Evolutionary conservation across 2,113 vertebrate genomes (phyloP), one percentile per base, ranked within the genome.

Genomic region (Mesitornis unicolor): DNA sequence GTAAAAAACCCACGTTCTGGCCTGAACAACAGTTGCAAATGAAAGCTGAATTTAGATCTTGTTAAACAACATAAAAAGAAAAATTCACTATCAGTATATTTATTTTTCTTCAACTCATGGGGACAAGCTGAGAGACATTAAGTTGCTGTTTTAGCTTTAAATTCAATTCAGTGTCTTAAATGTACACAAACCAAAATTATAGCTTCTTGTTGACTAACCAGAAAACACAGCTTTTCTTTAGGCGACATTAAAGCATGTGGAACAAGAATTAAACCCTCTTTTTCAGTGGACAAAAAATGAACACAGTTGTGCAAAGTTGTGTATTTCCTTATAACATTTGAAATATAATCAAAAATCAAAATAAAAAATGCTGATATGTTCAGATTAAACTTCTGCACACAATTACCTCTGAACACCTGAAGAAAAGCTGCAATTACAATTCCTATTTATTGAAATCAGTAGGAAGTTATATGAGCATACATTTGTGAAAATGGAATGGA

Each of bases 191-290:
- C 82, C 63, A 85, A 93, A 95, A 93, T 82, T 73, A 79, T 6
- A 87, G 51, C 28, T 95, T 82, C 40, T 48, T 85, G 35, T 48
- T 84, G 88, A 90, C 82, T 83, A 90, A 90, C 74, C 57, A 88
- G 48, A 93, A 91, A 94, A 82, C 48, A 85, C 36, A 76, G 82
- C 53, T 85, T 85, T 91, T 61, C 82, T 91, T 90, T 56, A 93
- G 57, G 50, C 21, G 73, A 60, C 33, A 85, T 57, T 45, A 56
- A 90, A 90, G 38, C n/a, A 69, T 31, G 63, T n/a, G 61, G 43
- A 96, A 78, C 5, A 77, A 89, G 56, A 88, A 80, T 53, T n/a
- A 86, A 94, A 84, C 17, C n/a, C 14, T 59, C 40, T 42, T 38
- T 89, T 71, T 56, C 71, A 64, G 38, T n/a, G 74, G 93, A 83